A percentile compares a stretch with the other conserved stretches of the same genome.
Conservation (phyloP, 2,797 vertebrate genomes). For the Serranus cabrilla region DNA sequence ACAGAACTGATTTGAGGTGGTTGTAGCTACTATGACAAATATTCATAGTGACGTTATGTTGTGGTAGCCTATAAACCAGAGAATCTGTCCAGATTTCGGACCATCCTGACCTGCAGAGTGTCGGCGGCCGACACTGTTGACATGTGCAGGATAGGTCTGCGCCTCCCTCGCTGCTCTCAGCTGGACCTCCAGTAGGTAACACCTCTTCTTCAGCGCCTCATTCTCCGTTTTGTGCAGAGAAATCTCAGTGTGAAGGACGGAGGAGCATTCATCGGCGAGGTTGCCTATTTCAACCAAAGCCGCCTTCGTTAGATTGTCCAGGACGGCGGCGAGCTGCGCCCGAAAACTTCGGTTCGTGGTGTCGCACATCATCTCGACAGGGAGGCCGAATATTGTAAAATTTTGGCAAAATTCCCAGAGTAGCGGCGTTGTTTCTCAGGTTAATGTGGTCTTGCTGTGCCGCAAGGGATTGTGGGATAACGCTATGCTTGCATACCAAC, state of each 20-base stretch:
- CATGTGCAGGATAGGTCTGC: conserved; percentile 53
- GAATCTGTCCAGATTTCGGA: background rate
- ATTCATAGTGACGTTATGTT: background rate
- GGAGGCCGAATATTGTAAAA: conserved; percentile 8
- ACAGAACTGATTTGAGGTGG: background rate
- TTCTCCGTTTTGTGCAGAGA: conserved; percentile 84
- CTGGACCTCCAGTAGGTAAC: conserved; percentile 84
- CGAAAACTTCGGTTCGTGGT: conserved; percentile 81
- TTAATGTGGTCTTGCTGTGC: conserved; percentile 39
- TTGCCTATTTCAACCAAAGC: conserved; percentile 84
- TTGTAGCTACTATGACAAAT: background rate
- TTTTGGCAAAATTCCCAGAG: conserved; percentile 15
- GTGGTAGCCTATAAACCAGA: background rate
- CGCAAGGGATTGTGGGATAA: conserved; percentile 78
- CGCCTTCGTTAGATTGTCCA: conserved; percentile 84
- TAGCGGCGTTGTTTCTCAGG: conserved; percentile 13
- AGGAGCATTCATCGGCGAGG: conserved; percentile 85
- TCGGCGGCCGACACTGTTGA: conserved; percentile 54
- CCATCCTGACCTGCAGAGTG: conserved; percentile 61
- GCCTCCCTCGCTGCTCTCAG: conserved; percentile 79
- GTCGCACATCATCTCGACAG: conserved; percentile 80
- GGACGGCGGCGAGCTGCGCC: conserved; percentile 79
- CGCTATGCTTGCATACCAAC: background rate
- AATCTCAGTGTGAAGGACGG: conserved; percentile 83
- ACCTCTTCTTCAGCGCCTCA: conserved; percentile 84